Base-by-base conservation (phyloP, 2,888 invertebrate species). In the Trachelus tabidus region DNA sequence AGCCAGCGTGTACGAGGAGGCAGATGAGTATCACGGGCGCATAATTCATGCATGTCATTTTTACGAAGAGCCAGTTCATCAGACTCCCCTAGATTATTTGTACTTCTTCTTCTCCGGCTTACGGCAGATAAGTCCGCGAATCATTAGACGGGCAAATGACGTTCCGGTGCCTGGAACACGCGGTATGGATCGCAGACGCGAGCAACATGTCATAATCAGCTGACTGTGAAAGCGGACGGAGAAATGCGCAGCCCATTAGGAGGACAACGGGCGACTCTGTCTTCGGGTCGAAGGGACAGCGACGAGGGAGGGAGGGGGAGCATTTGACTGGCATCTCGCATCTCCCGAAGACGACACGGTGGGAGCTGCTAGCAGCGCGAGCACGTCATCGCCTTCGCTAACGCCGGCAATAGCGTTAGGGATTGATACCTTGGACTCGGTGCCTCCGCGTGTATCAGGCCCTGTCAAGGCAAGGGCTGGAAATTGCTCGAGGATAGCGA, bases 131-230 rank as follows among this genome's bases (percentile, higher is more conserved):
- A 88, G 90, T 89, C 90, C 89, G 87, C 89, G 88, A 89, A 89
- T 90, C 90, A 90, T 90, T 90, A 90, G 89, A 83, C 85, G 87
- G 86, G 89, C 88, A 90, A 90, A 90, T 87, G 89, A 85, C 89
- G 90, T 90, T 89, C 89, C 90, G 89, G 87, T 90, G 86, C 84
- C 87, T 86, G 86, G 86, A 89, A 85, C 87, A 86, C 88, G 85
- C 87, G 86, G 87, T 86, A 88, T 88, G 87, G 85, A 85, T 81
- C 79, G 84, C 88, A 88, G 86, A 87, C 88, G 86, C 87, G 86
- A 85, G 85, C 87, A 87, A 89, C 89, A 87, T 90, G 89, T 90
- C 90, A 91, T 90, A 91, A 91, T 91, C 90, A 90, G 90, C 90
- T 90, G 89, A 87, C 89, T 89, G 90, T 88, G 89, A 89, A 90